Base-by-base conservation (phyloP, 2,888 invertebrate genomes). In the Acronicta leporina region DNA sequence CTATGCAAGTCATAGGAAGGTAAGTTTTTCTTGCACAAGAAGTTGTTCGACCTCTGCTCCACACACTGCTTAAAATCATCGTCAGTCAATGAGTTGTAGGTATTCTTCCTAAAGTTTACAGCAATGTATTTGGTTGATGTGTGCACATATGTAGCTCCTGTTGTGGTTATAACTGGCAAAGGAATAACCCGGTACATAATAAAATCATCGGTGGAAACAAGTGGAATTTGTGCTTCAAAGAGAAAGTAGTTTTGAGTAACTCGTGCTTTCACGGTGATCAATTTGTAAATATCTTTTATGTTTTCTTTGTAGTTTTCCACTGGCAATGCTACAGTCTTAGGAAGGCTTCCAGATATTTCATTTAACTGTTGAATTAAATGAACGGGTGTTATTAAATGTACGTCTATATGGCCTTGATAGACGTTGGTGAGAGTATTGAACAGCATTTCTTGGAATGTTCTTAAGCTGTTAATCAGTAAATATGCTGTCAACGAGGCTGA, bases 341-440 rank as follows among this genome's bases (percentile, higher is more conserved):
- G 68, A n/a, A 74, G 49, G 0, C n/a, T 63, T 45, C 67, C 64
- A 8, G 67, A 40, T 10, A 76, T 76, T 7, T 47, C 38, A 11
- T 16, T 40, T 0, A 74, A 42, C 55, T 69, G 55, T n/a, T 72
- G 16, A 4, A 65, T 60, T 7, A 76, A 27, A 20, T 50, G 35
- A 1, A 58, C 64, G 5, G 71, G 71, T 20, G 66, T 63, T 7
- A 74, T 43, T 3, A 74, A 40, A 30, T 72, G 69, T 0, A 74
- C 58, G n/a, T 76, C 71, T 7, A 72, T 51, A 25, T 73, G 69
- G 16, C 73, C 73, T 53, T 59, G 64, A 49, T 73, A 75, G 6
- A 68, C 57, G 20, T 73, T 62, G 0, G 66, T 75, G 10, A 75
- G 16, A 0, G 74, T 60, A 33, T 73, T 48, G 13, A 69, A 71